These are phyloP conservation scores for Lasioglossum malachurum DNA, from an alignment of 2,888 invertebrate genomes.

Conservation along the genomic window DNA sequence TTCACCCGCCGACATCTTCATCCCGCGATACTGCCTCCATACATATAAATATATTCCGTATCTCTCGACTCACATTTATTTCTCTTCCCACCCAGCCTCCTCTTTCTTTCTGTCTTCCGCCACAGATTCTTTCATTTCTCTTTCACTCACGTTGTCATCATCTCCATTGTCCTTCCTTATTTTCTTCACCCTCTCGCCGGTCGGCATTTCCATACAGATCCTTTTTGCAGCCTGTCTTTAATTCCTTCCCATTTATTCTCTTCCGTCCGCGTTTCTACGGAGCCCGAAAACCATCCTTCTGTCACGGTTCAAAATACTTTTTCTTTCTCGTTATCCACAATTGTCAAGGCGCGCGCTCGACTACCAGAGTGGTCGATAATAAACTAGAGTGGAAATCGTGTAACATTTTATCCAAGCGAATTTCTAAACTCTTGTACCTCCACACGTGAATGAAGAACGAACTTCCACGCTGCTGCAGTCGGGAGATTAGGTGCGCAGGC, in stretches of 20 bases:
- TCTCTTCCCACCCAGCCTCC: not conserved
- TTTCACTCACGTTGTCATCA: not conserved
- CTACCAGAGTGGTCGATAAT: too few species aligned
- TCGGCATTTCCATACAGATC: not conserved
- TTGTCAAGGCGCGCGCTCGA: too few species aligned
- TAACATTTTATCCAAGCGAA: too few species aligned
- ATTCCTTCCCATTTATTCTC: not conserved
- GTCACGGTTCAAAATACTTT: not conserved
- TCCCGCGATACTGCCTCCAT: not conserved
- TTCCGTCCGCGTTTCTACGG: not conserved
- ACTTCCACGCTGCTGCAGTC: not conserved
- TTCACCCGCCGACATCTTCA: not conserved
- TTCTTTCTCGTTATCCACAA: not conserved
- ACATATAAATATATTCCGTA: not conserved
- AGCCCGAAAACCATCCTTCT: not conserved
- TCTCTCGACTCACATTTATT: not conserved
- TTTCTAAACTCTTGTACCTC: not conserved
- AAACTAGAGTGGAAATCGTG: too few species aligned
- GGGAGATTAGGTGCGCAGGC: not conserved
- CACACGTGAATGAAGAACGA: not conserved
- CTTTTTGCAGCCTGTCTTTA: not conserved
- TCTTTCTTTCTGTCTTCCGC: not conserved
- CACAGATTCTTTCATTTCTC: not conserved
- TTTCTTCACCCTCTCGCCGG: not conserved
- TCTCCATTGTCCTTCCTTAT: slow-evolving; percentile 1